Conservation (phyloP, 2,888 invertebrate species). For the Agrochola lota region DNA sequence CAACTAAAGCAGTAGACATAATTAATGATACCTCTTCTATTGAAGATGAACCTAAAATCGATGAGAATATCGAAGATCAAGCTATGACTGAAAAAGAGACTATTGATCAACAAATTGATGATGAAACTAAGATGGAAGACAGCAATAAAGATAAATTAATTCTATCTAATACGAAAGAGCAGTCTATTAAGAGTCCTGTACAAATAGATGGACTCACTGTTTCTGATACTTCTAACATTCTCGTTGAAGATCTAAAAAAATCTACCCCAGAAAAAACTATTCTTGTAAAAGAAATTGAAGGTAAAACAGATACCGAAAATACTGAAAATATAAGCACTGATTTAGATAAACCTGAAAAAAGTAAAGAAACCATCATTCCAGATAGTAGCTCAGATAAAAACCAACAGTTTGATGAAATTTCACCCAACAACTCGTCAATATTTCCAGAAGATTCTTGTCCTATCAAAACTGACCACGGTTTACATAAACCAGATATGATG, state of each 20-base stretch:
- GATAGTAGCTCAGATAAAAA: constrained; percentile 14
- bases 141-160: background rate
- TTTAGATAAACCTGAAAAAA: constrained; percentile 8
- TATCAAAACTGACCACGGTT: constrained; percentile 69
- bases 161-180: background rate
- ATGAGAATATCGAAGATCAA: background rate
- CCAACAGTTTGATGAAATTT: constrained; percentile 12
- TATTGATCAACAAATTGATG: background rate
- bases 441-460: constrained; percentile 7
- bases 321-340: background rate
- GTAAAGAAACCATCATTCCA: constrained; percentile 6
- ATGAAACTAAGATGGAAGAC: constrained; percentile 3
- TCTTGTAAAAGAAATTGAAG: background rate
- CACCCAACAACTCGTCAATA: background rate
- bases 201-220: background rate
- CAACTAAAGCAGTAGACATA: background rate
- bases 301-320: constrained; percentile 6
- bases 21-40: background rate
- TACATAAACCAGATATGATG: constrained; percentile 84
- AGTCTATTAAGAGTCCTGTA: background rate
- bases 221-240: background rate
- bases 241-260: background rate
- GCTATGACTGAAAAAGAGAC: background rate
- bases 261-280: background rate
- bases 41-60: background rate